These are phyloP conservation scores for Colinus virginianus DNA, from an alignment of 2,113 vertebrate genomes.

Conservation along the genomic window DNA sequence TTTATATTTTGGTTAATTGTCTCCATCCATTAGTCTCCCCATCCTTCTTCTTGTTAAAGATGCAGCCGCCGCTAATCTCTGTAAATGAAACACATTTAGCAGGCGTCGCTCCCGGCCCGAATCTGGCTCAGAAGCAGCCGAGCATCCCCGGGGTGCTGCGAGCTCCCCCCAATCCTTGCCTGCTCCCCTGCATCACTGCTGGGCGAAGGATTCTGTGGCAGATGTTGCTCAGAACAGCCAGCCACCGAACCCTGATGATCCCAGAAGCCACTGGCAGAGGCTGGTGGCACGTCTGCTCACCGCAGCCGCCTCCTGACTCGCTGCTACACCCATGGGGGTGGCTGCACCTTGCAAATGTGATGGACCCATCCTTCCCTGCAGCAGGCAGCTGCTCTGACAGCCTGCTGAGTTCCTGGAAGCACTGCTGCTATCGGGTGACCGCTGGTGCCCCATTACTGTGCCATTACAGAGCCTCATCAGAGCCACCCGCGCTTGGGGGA, in stretches of 20 bases:
- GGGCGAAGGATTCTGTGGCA: background rate
- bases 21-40: constrained; percentile 69
- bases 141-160: rapidly evolving
- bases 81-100: background rate
- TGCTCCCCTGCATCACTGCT: background rate
- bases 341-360: background rate
- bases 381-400: no score
- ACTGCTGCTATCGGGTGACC: background rate
- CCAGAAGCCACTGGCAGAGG: background rate
- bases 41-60: constrained; percentile 58
- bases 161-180: background rate
- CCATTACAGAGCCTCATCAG: background rate
- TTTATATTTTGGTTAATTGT: constrained; percentile 70
- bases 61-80: constrained; percentile 36
- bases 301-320: background rate
- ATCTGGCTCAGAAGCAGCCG: background rate
- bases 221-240: background rate
- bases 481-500: background rate
- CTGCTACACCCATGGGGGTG: background rate
- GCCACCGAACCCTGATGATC: background rate
- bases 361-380: background rate
- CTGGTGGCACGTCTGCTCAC: background rate
- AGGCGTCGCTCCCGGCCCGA: background rate
- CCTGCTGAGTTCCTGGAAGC: background rate
- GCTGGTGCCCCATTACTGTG: constrained; percentile 1